phyloP scores from a whole-genome alignment of 2,113 vertebrate genomes.

The Lepidothrix coronata region DNA sequence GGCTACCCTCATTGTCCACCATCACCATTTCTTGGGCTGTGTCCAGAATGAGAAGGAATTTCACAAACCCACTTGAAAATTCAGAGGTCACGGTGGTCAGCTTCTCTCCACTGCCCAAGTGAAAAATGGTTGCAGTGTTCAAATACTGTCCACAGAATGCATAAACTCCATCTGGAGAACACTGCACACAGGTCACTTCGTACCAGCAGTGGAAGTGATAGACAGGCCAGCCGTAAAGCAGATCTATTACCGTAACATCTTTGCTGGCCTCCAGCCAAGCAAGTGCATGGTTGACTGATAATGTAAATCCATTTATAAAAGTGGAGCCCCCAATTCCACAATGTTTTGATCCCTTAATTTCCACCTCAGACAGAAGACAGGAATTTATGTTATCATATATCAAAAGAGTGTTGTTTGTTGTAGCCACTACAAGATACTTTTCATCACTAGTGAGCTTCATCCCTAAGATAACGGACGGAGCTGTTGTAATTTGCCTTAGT shows the following conservation, averaged over 20 bases:
- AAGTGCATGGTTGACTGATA: conserved; percentile 92
- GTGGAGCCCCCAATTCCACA: conserved; percentile 79
- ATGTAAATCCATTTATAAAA: conserved; percentile 94
- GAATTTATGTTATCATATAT: conserved; percentile 98
- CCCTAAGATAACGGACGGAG: conserved; percentile 91
- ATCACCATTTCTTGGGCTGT: conserved; percentile 95
- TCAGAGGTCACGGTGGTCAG: conserved; percentile 93
- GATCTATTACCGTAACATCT: conserved; percentile 93
- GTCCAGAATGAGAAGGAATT: conserved; percentile 93
- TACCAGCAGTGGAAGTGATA: conserved; percentile 99
- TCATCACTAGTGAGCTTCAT: conserved; percentile 91
- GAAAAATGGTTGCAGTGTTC: conserved; percentile 92
- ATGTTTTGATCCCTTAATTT: conserved; percentile 95
- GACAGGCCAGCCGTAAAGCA: conserved; percentile 95
- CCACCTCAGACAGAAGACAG: conserved; percentile 94
- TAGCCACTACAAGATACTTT: conserved; percentile 95
- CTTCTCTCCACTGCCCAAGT: conserved; percentile 94
- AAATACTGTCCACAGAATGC: conserved; percentile 97
- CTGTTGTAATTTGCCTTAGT: conserved; percentile 91
- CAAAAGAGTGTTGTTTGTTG: conserved; percentile 94
- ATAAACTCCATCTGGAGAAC: conserved; percentile 91
- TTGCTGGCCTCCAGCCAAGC: conserved; percentile 98
- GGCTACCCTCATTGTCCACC: conserved; percentile 95
- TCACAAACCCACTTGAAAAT: conserved; percentile 95
- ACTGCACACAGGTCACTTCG: conserved; percentile 96